These are phyloP conservation scores for Lasioglossum lativentre DNA, from an alignment of 2,888 invertebrate genomes.

Conservation along the genomic window DNA sequence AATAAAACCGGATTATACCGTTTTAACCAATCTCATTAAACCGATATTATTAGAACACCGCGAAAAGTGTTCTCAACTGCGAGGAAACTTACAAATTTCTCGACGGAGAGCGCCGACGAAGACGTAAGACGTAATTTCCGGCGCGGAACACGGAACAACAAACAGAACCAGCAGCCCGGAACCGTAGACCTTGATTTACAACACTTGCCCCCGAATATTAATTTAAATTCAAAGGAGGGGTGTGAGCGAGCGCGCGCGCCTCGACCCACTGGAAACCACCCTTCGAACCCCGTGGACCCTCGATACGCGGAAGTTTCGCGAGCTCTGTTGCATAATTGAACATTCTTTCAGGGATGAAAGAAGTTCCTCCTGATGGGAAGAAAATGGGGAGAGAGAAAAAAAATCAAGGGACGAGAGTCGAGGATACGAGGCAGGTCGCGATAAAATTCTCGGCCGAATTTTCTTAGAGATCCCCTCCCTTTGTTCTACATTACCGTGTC, in stretches of 20 bases:
- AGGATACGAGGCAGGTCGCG: slow-evolving; percentile 38
- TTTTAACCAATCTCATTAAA: neutral
- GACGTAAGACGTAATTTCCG: slow-evolving; percentile 48
- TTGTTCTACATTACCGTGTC: neutral
- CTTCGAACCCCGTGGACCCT: slow-evolving; percentile 18
- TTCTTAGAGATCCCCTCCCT: slow-evolving; percentile 27
- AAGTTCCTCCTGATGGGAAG: slow-evolving; percentile 27
- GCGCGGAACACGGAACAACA: slow-evolving; percentile 31
- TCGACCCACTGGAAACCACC: neutral
- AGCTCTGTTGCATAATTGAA: slow-evolving; percentile 82
- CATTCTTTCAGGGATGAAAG: slow-evolving; percentile 74
- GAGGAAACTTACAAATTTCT: neutral
- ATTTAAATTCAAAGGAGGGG: slow-evolving; percentile 76
- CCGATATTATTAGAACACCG: slow-evolving; percentile 26
- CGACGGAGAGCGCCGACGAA: neutral
- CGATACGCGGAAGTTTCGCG: slow-evolving; percentile 65
- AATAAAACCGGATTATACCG: neutral
- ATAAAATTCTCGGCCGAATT: slow-evolving; percentile 74
- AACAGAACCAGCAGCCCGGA: slow-evolving; percentile 48
- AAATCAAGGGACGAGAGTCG: slow-evolving; percentile 64
- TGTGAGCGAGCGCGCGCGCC: neutral
- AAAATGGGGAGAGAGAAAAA: slow-evolving; percentile 26
- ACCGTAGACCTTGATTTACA: slow-evolving; percentile 77
- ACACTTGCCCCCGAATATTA: slow-evolving; percentile 80
- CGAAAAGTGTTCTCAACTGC: neutral